A percentile compares a stretch with the other conserved stretches of the same genome.
Evolutionary conservation across 2,888 invertebrate genomes (phyloP).

Genomic region (Cheiracanthium punctorium): DNA sequence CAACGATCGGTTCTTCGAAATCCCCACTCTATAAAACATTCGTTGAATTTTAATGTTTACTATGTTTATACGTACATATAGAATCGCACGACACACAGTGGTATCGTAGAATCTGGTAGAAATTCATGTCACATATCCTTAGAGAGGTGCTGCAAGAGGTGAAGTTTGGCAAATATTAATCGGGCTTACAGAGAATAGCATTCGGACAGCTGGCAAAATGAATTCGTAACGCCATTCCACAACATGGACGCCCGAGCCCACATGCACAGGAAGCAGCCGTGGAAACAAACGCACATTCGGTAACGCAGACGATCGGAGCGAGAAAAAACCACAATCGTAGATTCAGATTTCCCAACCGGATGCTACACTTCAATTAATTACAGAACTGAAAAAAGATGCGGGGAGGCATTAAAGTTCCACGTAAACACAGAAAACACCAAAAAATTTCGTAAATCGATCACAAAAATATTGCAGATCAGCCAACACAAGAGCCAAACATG

Average conservation of each 20-base stretch:
- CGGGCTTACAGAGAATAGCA: slow-evolving; percentile 48
- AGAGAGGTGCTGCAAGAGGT: not conserved
- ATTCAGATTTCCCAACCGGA: slow-evolving; percentile 9
- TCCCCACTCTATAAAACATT: slow-evolving; percentile 25
- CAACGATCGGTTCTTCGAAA: slow-evolving; percentile 12
- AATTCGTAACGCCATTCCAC: slow-evolving; percentile 51
- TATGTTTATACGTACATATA: too few relatives aligned
- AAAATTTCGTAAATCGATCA: slow-evolving; percentile 51
- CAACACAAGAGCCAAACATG: slow-evolving; percentile 62
- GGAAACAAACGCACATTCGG: slow-evolving; percentile 48
- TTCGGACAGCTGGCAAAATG: slow-evolving; percentile 46
- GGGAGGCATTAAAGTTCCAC: slow-evolving; percentile 11
- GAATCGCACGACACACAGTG: slow-evolving; percentile 32
- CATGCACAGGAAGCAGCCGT: slow-evolving; percentile 58
- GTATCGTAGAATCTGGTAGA: slow-evolving; percentile 23
- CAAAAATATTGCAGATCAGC: slow-evolving; percentile 48
- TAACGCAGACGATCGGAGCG: not conserved
- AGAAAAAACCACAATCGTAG: slow-evolving; percentile 13
- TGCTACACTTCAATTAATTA: slow-evolving; percentile 34
- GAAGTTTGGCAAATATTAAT: slow-evolving; percentile 30
- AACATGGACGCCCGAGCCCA: slow-evolving; percentile 66
- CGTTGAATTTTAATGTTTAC: slow-evolving; percentile 41
- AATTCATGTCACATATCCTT: slow-evolving; percentile 52
- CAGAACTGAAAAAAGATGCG: slow-evolving; percentile 23
- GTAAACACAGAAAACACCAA: slow-evolving; percentile 60